Conservation (phyloP, 2,797 vertebrate species). For the Onychomys torridus region DNA sequence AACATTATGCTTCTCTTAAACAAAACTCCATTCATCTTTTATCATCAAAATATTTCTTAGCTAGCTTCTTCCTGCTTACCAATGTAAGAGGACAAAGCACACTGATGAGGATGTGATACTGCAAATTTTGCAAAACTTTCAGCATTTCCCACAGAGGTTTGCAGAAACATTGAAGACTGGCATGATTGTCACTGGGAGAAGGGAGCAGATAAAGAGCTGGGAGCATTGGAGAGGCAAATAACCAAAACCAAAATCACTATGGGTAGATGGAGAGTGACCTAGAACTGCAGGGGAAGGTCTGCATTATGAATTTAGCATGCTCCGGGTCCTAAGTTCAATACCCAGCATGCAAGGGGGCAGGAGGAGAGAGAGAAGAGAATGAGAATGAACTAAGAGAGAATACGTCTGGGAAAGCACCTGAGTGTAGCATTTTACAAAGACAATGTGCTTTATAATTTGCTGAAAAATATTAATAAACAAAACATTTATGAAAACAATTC, state of each 20-base stretch:
- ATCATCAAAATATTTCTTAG: conserved; percentile 48
- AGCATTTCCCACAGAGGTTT: conserved; percentile 3
- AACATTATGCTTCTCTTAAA: neutral
- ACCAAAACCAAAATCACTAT: neutral
- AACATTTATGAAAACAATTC: conserved; percentile 2
- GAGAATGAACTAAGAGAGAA: neutral
- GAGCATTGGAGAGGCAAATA: neutral
- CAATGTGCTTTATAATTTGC: neutral
- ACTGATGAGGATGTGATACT: neutral
- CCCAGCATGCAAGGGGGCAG: neutral
- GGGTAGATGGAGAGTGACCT: neutral
- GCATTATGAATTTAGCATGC: neutral
- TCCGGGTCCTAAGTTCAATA: neutral
- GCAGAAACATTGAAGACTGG: neutral
- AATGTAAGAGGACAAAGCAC: neutral
- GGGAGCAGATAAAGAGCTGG: neutral
- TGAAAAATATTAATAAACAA: neutral
- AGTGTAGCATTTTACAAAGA: conserved; percentile 8
- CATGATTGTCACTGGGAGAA: neutral
- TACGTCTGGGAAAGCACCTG: neutral
- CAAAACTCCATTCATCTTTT: neutral
- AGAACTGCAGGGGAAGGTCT: too few species aligned
- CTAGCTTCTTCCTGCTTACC: conserved; percentile 4
- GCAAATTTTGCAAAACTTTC: neutral
- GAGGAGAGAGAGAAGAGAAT: too few species aligned